A percentile compares a stretch with the other conserved stretches of the same genome.
phyloP scores from a whole-genome alignment of 2,113 vertebrate species.

The Pedetes capensis region DNA sequence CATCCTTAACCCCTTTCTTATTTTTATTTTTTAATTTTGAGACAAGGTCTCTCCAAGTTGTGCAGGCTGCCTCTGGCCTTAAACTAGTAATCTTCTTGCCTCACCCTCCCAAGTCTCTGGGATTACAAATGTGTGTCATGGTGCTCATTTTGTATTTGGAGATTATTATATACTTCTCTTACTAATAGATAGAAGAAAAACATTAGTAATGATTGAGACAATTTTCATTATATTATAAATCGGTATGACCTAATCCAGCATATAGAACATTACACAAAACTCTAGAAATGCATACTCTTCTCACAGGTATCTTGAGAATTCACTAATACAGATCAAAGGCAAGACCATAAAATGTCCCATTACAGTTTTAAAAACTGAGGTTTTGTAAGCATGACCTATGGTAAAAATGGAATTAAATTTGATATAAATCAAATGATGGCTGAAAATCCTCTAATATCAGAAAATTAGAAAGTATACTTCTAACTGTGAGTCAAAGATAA shows the following conservation, averaged over 20 bases:
- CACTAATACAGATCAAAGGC: neutral
- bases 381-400: neutral
- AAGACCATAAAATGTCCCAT: neutral
- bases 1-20: too few relatives aligned
- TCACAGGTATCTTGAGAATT: neutral
- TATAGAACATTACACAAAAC: neutral
- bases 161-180: neutral
- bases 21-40: too few relatives aligned
- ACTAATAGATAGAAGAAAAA: neutral
- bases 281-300: neutral
- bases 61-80: too few relatives aligned
- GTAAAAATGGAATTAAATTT: conserved; percentile 24
- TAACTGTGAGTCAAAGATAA: neutral
- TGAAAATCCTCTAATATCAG: neutral
- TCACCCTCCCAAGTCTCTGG: too few relatives aligned
- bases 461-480: conserved; percentile 4
- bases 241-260: neutral
- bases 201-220: neutral
- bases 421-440: neutral
- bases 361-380: neutral
- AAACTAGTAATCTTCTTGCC: too few relatives aligned
- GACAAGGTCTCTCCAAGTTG: too few relatives aligned
- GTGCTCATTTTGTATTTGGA: neutral
- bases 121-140: too few relatives aligned
- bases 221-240: neutral